A percentile compares a stretch with the other conserved stretches of the same genome.
Evolutionary conservation across 2,113 vertebrate species (phyloP).

Genomic region (Anser cygnoides): DNA sequence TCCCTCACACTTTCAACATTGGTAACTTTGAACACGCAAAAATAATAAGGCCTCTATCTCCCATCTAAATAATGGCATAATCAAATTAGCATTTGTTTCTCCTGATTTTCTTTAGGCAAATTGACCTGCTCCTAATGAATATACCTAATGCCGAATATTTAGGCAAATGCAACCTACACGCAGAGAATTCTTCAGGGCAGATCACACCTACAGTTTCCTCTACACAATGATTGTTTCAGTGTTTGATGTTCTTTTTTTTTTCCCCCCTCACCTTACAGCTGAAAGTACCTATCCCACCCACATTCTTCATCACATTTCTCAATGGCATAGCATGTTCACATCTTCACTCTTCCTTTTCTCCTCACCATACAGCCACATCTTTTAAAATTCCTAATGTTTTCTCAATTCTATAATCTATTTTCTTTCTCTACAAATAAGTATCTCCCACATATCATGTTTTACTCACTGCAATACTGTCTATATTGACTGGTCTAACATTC

Average conservation of each 20-base stretch:
- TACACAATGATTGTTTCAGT: not conserved
- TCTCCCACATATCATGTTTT: fast-evolving
- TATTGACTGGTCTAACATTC: not conserved
- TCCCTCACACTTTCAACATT: not conserved
- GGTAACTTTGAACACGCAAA: not conserved
- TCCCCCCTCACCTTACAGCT: not conserved
- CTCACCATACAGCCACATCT: not conserved
- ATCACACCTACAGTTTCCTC: not conserved
- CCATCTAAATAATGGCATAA: not conserved
- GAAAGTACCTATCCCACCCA: not conserved
- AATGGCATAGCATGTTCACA: not conserved
- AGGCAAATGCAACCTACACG: not conserved
- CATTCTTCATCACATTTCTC: not conserved
- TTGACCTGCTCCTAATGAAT: not conserved
- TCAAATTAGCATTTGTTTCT: not conserved
- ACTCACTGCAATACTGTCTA: not conserved
- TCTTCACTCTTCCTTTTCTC: not conserved
- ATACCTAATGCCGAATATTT: not conserved
- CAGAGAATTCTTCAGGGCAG: not conserved
- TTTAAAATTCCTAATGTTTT: not conserved
- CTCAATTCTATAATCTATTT: not conserved
- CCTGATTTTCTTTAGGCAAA: not conserved
- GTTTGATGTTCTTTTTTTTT: not conserved
- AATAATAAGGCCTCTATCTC: not conserved
- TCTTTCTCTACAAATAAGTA: not conserved